phyloP scores from a whole-genome alignment of 2,797 vertebrate genomes.

The Hafferia zeledoni region DNA sequence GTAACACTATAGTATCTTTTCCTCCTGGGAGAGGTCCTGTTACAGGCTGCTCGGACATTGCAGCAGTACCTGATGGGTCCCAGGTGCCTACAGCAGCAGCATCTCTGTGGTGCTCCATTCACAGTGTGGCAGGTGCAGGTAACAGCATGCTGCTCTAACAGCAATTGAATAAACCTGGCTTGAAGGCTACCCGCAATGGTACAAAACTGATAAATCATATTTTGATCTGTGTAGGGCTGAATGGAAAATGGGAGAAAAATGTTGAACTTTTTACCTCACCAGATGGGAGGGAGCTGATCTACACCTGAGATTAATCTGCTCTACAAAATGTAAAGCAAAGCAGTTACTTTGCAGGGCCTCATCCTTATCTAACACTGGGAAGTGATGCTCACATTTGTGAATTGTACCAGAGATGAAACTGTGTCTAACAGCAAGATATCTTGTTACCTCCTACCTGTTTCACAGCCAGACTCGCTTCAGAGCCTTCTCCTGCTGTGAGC shows the following conservation, averaged over 20 bases:
- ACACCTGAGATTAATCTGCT: not conserved
- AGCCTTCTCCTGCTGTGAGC: not conserved
- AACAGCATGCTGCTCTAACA: not conserved
- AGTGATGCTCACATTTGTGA: not conserved
- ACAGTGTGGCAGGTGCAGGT: not conserved
- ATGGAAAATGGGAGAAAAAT: not conserved
- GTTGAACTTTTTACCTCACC: slow-evolving; percentile 20
- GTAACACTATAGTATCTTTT: not conserved
- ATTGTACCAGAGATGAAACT: not conserved
- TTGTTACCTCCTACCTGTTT: not conserved
- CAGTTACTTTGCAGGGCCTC: not conserved
- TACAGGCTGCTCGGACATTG: not conserved
- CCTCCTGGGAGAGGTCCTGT: slow-evolving; percentile 38
- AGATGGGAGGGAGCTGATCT: not conserved
- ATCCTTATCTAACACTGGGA: not conserved
- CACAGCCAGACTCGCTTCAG: rapidly evolving
- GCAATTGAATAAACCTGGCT: not conserved
- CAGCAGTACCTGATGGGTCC: slow-evolving; percentile 27
- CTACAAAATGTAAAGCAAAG: not conserved
- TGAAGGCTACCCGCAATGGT: not conserved
- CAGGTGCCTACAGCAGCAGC: slow-evolving; percentile 25
- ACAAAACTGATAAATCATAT: not conserved
- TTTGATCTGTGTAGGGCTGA: not conserved
- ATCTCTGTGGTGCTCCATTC: not conserved
- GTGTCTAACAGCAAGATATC: not conserved